Conservation (phyloP, 2,797 vertebrate genomes). For the Danio choprae region DNA sequence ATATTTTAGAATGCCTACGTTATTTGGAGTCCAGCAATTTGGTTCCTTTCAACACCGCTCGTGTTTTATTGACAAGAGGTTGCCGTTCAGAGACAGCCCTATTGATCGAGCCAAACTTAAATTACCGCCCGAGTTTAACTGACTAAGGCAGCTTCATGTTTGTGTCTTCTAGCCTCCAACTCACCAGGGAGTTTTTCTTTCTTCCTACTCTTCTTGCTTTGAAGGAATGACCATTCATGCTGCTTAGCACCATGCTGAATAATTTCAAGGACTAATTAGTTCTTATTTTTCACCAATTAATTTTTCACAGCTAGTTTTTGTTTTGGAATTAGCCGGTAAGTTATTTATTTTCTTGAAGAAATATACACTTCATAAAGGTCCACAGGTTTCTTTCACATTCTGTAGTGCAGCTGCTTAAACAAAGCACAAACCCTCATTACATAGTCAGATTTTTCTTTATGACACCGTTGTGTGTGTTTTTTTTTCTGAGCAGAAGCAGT, state of each 20-base stretch:
- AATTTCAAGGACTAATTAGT: slow-evolving; percentile 46
- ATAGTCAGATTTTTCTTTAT: neutral
- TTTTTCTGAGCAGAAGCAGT: slow-evolving; percentile 8
- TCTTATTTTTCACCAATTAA: slow-evolving; percentile 43
- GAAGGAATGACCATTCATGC: slow-evolving; percentile 34
- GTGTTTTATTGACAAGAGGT: slow-evolving; percentile 50
- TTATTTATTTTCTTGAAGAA: slow-evolving; percentile 9
- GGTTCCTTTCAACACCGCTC: slow-evolving; percentile 32
- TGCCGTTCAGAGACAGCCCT: slow-evolving; percentile 35
- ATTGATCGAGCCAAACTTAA: slow-evolving; percentile 55
- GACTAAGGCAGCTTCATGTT: slow-evolving; percentile 55
- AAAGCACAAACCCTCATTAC: neutral
- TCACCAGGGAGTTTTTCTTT: neutral
- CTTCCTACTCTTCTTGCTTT: neutral
- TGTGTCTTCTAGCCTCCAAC: slow-evolving; percentile 27
- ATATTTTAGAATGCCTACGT: slow-evolving; percentile 31
- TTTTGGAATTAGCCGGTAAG: neutral
- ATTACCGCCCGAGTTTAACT: slow-evolving; percentile 43
- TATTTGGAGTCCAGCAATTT: slow-evolving; percentile 46
- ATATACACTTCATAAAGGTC: neutral
- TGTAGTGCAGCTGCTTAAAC: neutral
- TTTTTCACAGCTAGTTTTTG: slow-evolving; percentile 36
- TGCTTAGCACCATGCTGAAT: slow-evolving; percentile 29
- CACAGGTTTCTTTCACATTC: neutral
- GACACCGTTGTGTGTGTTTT: neutral